Conservation (phyloP, 2,113 vertebrate species). For the Protobothrops mucrosquamatus region DNA sequence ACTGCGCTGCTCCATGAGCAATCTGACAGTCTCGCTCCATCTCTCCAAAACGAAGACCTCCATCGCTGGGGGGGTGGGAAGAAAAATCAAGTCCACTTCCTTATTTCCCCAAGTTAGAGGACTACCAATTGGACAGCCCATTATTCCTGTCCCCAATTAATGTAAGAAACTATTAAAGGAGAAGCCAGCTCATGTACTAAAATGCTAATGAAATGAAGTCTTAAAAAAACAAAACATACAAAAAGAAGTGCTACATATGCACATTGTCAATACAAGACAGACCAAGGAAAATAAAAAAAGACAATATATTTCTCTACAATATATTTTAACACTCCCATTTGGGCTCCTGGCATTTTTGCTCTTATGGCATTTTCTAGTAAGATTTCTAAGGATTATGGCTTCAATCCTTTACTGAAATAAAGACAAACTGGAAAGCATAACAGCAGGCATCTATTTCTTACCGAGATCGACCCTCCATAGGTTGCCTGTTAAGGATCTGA, state of each 20-base stretch:
- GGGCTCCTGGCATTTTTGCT: background rate
- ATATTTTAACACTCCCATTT: background rate
- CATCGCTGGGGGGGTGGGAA: conserved; percentile 73
- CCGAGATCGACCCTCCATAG: conserved; percentile 98
- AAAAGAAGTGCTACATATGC: background rate
- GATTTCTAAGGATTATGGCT: background rate
- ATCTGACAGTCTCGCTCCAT: conserved; percentile 99
- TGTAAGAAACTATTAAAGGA: background rate
- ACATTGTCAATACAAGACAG: background rate
- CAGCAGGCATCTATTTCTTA: conserved; percentile 59
- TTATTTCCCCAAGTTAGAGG: background rate
- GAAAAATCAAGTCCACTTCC: background rate
- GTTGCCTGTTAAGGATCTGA: conserved; percentile 97
- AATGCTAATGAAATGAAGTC: background rate
- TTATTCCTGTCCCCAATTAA: background rate
- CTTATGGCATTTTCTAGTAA: too few relatives aligned
- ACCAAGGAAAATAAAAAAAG: background rate
- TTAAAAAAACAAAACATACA: background rate
- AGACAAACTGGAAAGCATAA: background rate
- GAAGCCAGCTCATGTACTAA: background rate
- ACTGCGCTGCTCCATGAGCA: conserved; percentile 96
- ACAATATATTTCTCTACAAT: background rate
- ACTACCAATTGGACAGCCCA: background rate
- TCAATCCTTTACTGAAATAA: background rate
- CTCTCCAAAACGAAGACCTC: conserved; percentile 95